These are phyloP conservation scores for Mylabris sibirica DNA, from an alignment of 2,888 invertebrate genomes.

Conservation along the genomic window DNA sequence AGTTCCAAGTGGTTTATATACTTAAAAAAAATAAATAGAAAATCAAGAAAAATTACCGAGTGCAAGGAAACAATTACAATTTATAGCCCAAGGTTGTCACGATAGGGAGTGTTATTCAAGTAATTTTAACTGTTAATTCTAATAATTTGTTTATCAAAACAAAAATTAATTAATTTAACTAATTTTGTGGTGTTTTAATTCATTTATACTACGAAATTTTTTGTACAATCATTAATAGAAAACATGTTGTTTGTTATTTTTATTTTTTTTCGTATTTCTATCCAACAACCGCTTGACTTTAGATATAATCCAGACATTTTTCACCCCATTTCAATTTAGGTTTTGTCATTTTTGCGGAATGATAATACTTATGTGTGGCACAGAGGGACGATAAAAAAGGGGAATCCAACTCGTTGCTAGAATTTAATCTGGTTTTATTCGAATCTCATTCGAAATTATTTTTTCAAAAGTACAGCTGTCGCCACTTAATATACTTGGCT, in stretches of 20 bases:
- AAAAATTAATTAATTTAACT: conserved; percentile 16
- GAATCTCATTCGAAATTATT: conserved; percentile 38
- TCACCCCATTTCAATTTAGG: conserved; percentile 56
- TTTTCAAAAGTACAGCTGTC: conserved; percentile 20
- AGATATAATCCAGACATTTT: conserved; percentile 53
- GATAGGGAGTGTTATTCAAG: conserved; percentile 33
- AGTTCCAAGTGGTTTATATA: conserved; percentile 16
- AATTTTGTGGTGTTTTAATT: conserved; percentile 21
- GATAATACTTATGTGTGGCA: conserved; percentile 55
- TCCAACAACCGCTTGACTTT: conserved; percentile 33
- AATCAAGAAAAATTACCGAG: conserved; percentile 23
- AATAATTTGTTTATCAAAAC: conserved; percentile 19
- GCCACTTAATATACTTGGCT: not conserved
- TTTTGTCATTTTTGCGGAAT: conserved; percentile 58
- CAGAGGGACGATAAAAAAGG: conserved; percentile 54
- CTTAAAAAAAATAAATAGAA: conserved; percentile 20
- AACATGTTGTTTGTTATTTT: not conserved
- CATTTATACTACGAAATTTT: conserved; percentile 15
- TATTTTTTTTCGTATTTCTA: conserved; percentile 2
- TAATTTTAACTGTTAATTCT: conserved; percentile 33
- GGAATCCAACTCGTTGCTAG: conserved; percentile 47
- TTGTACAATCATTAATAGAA: not conserved
- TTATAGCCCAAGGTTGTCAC: conserved; percentile 38
- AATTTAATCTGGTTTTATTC: conserved; percentile 49
- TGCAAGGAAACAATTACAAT: conserved; percentile 35